phyloP scores from a whole-genome alignment of 2,797 vertebrate species.

The Chrysocyon brachyurus region DNA sequence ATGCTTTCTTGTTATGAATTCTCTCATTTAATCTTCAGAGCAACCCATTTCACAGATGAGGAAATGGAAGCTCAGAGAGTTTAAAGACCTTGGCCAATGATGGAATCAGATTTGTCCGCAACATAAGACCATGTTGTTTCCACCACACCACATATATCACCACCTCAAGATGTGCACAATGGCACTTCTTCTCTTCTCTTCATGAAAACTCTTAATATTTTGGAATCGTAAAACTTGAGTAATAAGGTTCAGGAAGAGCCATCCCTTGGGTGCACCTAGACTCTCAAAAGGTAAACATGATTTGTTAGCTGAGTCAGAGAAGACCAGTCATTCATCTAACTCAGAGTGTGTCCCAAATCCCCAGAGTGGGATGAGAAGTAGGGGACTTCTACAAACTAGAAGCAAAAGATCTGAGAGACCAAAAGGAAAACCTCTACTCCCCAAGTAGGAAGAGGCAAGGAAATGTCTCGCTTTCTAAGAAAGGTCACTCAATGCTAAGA shows the following conservation, averaged over 20 bases:
- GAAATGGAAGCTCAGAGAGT: slow-evolving; percentile 1
- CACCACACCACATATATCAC: not conserved
- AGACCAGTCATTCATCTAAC: not conserved
- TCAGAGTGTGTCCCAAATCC: not conserved
- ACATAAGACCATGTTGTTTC: not conserved
- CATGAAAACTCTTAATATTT: slow-evolving; percentile 13
- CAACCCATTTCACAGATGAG: slow-evolving; percentile 11
- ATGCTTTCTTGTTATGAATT: not conserved
- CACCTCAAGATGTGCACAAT: not conserved
- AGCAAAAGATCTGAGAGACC: not conserved
- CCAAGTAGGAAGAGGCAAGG: not conserved
- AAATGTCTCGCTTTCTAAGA: slow-evolving; percentile 12
- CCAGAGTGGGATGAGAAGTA: not conserved
- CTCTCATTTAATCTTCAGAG: slow-evolving; percentile 23
- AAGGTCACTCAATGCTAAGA: not conserved
- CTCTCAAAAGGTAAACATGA: not conserved
- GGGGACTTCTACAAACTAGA: not conserved
- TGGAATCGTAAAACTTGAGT: not conserved
- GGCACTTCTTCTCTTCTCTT: not conserved
- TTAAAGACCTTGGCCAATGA: slow-evolving; percentile 5
- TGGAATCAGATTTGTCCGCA: not conserved
- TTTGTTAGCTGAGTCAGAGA: not conserved
- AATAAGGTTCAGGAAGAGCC: not conserved
- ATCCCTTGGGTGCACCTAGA: not conserved
- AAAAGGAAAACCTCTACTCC: slow-evolving; percentile 1